A percentile compares a stretch with the other conserved stretches of the same genome.
Conservation (phyloP, 2,113 vertebrate genomes). For the Trogon surrucura region DNA sequence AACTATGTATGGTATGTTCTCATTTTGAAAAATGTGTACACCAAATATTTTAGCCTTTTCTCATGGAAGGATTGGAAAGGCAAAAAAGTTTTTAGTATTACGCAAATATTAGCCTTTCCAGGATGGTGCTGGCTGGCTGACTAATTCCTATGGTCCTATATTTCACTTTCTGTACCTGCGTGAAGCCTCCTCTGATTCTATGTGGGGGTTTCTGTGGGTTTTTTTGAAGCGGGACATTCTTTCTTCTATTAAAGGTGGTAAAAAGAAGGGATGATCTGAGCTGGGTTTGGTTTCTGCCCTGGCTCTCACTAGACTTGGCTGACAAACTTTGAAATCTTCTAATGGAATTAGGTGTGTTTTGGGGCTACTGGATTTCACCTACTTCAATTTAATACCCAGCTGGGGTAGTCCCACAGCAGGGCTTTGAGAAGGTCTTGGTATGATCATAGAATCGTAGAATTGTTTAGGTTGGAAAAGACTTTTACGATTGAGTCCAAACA, state of each 20-base stretch:
- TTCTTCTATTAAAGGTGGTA: background rate
- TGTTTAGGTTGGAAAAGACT: too few relatives aligned
- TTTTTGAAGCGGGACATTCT: background rate
- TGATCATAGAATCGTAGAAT: background rate
- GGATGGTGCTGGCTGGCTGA: background rate
- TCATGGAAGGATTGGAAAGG: slow-evolving; percentile 32
- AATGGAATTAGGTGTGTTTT: background rate
- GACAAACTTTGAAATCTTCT: background rate
- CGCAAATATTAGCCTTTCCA: slow-evolving; percentile 6
- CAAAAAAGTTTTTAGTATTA: slow-evolving; percentile 39
- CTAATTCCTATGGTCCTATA: background rate
- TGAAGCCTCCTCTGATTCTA: background rate
- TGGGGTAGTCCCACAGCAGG: too few relatives aligned
- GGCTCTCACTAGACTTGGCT: background rate
- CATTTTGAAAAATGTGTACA: slow-evolving; percentile 35
- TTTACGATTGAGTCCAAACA: too few relatives aligned
- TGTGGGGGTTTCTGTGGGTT: background rate
- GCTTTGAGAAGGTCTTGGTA: background rate
- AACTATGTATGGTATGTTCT: slow-evolving; percentile 71
- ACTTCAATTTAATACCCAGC: background rate
- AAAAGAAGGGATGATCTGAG: background rate
- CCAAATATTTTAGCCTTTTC: slow-evolving; percentile 66
- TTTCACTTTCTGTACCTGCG: background rate
- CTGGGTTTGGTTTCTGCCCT: background rate
- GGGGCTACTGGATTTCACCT: background rate